Conservation (phyloP, 2,888 invertebrate species). For the Polyploca ridens region DNA sequence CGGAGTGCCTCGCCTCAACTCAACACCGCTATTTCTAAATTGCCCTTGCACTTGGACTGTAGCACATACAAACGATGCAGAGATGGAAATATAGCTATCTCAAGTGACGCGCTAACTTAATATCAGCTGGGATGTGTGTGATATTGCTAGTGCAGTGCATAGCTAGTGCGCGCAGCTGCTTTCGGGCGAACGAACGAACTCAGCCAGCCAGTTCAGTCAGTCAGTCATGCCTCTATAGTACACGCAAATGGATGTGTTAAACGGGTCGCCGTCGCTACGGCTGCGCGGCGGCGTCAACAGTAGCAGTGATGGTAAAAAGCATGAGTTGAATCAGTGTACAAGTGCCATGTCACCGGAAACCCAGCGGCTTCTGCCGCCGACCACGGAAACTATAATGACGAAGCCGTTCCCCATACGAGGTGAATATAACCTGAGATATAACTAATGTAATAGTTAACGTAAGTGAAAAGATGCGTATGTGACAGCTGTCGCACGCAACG, state of each 20-base stretch:
- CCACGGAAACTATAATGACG: conserved; percentile 93
- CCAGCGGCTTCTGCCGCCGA: conserved; percentile 89
- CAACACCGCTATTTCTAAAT: conserved; percentile 11
- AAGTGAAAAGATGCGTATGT: conserved; percentile 59
- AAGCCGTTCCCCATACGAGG: conserved; percentile 95
- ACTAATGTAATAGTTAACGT: conserved; percentile 32
- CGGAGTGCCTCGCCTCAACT: neutral
- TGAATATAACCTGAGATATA: conserved; percentile 54
- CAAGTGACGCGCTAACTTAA: conserved; percentile 31
- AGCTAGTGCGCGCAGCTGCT: conserved; percentile 25
- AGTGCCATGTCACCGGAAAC: conserved; percentile 89
- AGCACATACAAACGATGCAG: conserved; percentile 35
- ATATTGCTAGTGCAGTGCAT: conserved; percentile 14
- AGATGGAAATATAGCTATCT: conserved; percentile 28
- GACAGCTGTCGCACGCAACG: conserved; percentile 43
- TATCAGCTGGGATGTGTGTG: conserved; percentile 7
- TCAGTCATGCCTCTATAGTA: conserved; percentile 76
- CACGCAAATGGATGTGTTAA: conserved; percentile 70
- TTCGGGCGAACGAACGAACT: neutral
- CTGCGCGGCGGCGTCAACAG: conserved; percentile 72
- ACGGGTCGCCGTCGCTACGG: conserved; percentile 78
- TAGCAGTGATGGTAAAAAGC: conserved; percentile 70
- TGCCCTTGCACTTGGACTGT: conserved; percentile 57
- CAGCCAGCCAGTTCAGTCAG: neutral
- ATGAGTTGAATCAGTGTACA: conserved; percentile 86